Percentiles rank a stretch among this genome's conserved stretches.
These are phyloP conservation scores for Nipponia nippon DNA, from an alignment of 2,113 vertebrate genomes.

Conservation along the genomic window DNA sequence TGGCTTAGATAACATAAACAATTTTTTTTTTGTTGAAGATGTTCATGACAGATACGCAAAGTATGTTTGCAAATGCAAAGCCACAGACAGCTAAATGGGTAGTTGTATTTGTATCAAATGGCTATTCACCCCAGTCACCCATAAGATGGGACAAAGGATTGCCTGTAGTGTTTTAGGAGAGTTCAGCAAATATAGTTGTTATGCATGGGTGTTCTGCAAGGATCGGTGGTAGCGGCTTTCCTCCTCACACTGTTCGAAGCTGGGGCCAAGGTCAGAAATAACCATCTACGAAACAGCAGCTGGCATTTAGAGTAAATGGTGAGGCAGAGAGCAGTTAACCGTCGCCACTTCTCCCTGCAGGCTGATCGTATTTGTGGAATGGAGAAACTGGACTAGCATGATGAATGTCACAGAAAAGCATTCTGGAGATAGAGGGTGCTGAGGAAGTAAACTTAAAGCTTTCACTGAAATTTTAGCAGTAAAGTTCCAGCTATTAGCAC, in stretches of 20 bases:
- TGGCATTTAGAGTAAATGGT: neutral
- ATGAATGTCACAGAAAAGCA: neutral
- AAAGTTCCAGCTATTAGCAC: neutral
- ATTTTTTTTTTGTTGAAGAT: neutral
- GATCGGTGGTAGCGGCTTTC: neutral
- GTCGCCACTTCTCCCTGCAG: neutral
- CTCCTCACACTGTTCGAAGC: neutral
- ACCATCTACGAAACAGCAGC: neutral
- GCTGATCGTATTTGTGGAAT: neutral
- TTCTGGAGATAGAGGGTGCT: neutral
- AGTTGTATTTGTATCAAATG: neutral
- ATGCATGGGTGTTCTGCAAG: neutral
- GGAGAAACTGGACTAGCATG: neutral
- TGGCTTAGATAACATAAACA: neutral
- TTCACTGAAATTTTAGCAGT: neutral
- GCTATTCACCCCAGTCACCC: neutral
- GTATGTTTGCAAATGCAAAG: neutral
- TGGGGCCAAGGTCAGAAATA: neutral
- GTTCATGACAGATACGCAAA: neutral
- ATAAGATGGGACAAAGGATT: neutral
- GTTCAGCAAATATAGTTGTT: neutral
- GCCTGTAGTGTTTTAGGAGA: neutral
- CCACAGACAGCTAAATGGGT: neutral
- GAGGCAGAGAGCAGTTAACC: neutral
- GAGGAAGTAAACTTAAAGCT: neutral